Conservation (phyloP, 1,140 invertebrate species). For the Archegozetes longisetosus region DNA sequence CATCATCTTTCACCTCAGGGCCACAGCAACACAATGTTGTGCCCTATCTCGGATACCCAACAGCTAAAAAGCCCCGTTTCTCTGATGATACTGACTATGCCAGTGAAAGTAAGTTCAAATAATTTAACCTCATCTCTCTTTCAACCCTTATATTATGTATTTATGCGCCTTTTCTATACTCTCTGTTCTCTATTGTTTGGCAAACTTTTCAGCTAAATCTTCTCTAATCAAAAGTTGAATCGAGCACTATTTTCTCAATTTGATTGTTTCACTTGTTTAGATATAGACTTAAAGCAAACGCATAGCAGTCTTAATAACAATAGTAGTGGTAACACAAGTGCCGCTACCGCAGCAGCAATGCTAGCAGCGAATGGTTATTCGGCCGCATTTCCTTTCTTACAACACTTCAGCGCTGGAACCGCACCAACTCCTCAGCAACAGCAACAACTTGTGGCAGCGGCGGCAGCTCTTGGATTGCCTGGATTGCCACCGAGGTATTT, state of each 20-base stretch:
- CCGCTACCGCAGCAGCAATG: constrained; percentile 16
- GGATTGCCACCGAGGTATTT: constrained; percentile 12
- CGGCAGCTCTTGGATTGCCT: constrained; percentile 16
- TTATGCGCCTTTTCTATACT: no score
- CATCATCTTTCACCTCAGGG: not conserved
- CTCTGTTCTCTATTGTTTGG: no score
- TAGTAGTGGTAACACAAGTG: not conserved
- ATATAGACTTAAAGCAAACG: constrained; percentile 13
- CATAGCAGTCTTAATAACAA: constrained; percentile 10
- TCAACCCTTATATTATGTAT: no score
- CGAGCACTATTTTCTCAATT: no score
- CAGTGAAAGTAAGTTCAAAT: constrained; percentile 15
- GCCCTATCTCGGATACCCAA: constrained; percentile 11
- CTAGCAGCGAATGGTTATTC: constrained; percentile 18
- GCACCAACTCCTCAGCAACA: constrained; percentile 11
- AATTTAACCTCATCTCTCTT: no score
- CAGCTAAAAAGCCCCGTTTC: constrained; percentile 16
- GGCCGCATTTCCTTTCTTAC: constrained; percentile 16
- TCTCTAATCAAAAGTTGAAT: no score
- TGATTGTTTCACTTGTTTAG: constrained; percentile 7
- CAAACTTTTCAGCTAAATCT: no score
- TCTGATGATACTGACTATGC: constrained; percentile 16
- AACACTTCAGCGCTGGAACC: constrained; percentile 14
- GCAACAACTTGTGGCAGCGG: constrained; percentile 16
- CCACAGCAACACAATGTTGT: not conserved